Conservation (phyloP, 2,113 vertebrate species). For the Peromyscus maniculatus region DNA sequence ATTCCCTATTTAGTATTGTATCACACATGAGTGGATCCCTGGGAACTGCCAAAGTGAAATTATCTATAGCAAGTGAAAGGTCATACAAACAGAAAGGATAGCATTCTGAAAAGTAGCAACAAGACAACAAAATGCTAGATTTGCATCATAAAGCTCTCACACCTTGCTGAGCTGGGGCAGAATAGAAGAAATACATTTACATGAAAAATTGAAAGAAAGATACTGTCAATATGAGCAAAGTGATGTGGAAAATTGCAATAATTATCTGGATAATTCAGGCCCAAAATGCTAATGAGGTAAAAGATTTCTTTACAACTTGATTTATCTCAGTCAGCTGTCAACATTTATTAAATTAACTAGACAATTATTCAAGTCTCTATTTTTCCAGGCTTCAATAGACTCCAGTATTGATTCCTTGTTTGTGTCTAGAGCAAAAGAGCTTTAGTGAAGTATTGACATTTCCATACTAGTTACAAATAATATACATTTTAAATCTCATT, state of each 20-base stretch:
- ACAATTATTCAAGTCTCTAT: slow-evolving; percentile 68
- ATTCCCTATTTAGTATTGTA: slow-evolving; percentile 37
- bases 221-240: slow-evolving; percentile 63
- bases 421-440: background rate
- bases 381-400: slow-evolving; percentile 54
- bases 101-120: slow-evolving; percentile 50
- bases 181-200: slow-evolving; percentile 63
- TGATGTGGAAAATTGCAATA: slow-evolving; percentile 74
- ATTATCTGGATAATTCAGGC: slow-evolving; percentile 69
- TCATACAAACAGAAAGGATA: slow-evolving; percentile 61
- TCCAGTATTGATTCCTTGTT: slow-evolving; percentile 69
- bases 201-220: slow-evolving; percentile 71
- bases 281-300: slow-evolving; percentile 76
- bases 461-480: slow-evolving; percentile 41
- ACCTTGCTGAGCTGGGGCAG: slow-evolving; percentile 40
- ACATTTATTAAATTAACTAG: slow-evolving; percentile 74
- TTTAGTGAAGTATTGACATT: slow-evolving; percentile 46
- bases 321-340: slow-evolving; percentile 67
- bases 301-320: slow-evolving; percentile 64
- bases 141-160: slow-evolving; percentile 72
- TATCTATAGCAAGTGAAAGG: slow-evolving; percentile 58
- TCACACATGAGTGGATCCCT: background rate
- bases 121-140: slow-evolving; percentile 72
- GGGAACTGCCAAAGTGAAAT: slow-evolving; percentile 43
- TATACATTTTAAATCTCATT: slow-evolving; percentile 53